These are phyloP conservation scores for Augochlorella aurata DNA, from an alignment of 2,888 invertebrate genomes.

Conservation along the genomic window DNA sequence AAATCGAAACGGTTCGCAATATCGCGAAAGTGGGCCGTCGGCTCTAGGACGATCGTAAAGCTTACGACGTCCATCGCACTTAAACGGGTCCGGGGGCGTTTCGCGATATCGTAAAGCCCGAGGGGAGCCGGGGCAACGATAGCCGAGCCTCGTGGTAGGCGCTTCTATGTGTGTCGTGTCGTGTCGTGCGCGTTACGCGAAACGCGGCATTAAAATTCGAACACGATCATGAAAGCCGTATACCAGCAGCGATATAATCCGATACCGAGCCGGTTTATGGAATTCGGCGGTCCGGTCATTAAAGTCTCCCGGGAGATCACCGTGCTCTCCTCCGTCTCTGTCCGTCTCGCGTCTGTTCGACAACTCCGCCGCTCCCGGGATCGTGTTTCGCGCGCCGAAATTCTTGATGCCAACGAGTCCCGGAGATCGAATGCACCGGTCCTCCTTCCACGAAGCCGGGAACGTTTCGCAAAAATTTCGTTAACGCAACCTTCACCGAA, in stretches of 20 bases:
- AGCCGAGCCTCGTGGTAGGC: conserved; percentile 13
- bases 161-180: neutral
- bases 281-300: conserved; percentile 69
- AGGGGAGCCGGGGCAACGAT: conserved; percentile 27
- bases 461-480: neutral
- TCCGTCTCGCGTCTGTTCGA: neutral
- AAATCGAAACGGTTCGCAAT: conserved; percentile 68
- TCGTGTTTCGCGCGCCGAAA: neutral
- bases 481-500: too few species aligned
- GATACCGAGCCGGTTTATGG: conserved; percentile 51
- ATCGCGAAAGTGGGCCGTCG: conserved; percentile 74
- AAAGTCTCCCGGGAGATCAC: conserved; percentile 56
- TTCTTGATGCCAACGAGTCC: neutral
- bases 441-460: neutral
- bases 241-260: conserved; percentile 59
- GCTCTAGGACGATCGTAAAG: conserved; percentile 82
- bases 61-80: conserved; percentile 70
- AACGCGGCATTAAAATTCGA: conserved; percentile 73
- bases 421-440: neutral
- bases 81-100: conserved; percentile 61
- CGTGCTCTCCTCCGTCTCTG: neutral
- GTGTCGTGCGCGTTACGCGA: conserved; percentile 51
- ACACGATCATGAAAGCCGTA: conserved; percentile 71
- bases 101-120: conserved; percentile 71
- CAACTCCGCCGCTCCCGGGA: conserved; percentile 9